phyloP scores from a whole-genome alignment of 2,797 vertebrate species.

The Chrosomus eos region DNA sequence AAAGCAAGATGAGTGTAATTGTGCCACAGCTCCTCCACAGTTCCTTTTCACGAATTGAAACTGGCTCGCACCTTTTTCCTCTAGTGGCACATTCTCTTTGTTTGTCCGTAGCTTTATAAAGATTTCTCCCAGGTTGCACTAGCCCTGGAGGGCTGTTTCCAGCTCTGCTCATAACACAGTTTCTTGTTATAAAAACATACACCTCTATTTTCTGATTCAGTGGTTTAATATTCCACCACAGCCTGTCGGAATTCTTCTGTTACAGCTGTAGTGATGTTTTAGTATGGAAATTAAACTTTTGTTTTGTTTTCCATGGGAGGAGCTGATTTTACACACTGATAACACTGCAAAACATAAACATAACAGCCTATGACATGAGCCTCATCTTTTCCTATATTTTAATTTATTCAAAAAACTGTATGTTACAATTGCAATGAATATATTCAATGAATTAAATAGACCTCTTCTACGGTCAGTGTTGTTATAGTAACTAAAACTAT shows the following conservation, averaged over 20 bases:
- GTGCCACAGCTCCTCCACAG: background rate
- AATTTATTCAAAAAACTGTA: background rate
- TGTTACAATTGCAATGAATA: background rate
- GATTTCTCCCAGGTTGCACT: constrained; percentile 7
- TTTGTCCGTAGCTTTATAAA: constrained; percentile 8
- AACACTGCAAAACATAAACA: constrained; percentile 14
- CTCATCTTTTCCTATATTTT: background rate
- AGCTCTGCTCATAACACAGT: constrained; percentile 11
- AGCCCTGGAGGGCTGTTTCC: constrained; percentile 10
- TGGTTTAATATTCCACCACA: constrained; percentile 1
- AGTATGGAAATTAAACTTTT: constrained; percentile 12
- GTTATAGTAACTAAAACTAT: background rate
- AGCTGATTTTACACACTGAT: constrained; percentile 24
- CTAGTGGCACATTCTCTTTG: constrained; percentile 13
- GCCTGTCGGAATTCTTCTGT: background rate
- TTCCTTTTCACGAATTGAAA: constrained; percentile 11
- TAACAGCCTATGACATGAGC: background rate
- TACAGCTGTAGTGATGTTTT: constrained; percentile 19
- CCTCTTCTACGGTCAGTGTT: background rate
- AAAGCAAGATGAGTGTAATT: constrained; percentile 51
- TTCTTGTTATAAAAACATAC: constrained; percentile 18
- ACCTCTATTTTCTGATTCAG: constrained; percentile 5
- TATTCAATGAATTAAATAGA: background rate
- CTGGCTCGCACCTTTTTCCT: constrained; percentile 18
- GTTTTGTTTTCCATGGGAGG: constrained; percentile 30